These are phyloP conservation scores for Cybosia mesomella DNA, from an alignment of 2,888 invertebrate genomes.

Conservation along the genomic window DNA sequence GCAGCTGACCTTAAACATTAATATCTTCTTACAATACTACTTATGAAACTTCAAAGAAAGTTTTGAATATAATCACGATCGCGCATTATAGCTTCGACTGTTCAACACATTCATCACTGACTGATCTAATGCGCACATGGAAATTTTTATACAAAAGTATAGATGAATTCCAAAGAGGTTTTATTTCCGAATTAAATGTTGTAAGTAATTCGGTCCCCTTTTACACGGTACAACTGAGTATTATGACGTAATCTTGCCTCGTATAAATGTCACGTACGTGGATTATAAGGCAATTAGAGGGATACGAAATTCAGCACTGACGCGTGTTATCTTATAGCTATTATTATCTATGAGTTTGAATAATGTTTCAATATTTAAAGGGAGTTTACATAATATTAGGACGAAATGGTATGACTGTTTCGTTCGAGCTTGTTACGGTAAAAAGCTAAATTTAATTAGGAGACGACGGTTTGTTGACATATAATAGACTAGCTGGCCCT, in stretches of 20 bases:
- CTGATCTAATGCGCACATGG: conserved; percentile 16
- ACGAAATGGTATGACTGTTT: conserved; percentile 4
- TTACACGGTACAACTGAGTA: conserved; percentile 28
- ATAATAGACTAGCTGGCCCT: too few species aligned
- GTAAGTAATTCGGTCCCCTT: conserved; percentile 6
- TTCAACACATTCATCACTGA: neutral
- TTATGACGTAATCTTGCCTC: conserved; percentile 62
- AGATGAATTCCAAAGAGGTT: conserved; percentile 11
- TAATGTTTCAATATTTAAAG: conserved; percentile 42
- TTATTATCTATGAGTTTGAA: conserved; percentile 46
- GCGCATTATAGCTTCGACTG: neutral
- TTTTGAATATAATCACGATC: neutral
- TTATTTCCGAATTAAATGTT: conserved; percentile 8
- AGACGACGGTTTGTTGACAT: neutral
- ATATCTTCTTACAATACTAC: neutral
- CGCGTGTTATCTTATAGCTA: conserved; percentile 42
- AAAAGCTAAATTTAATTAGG: neutral
- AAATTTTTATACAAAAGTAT: conserved; percentile 9
- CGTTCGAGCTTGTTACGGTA: neutral
- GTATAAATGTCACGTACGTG: conserved; percentile 69
- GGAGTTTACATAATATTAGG: conserved; percentile 33
- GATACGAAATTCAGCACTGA: conserved; percentile 55
- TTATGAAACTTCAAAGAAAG: conserved; percentile 5
- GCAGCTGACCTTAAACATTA: neutral
- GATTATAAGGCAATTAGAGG: conserved; percentile 75